phyloP scores from a whole-genome alignment of 2,797 vertebrate genomes.

The Limnodromus scolopaceus region DNA sequence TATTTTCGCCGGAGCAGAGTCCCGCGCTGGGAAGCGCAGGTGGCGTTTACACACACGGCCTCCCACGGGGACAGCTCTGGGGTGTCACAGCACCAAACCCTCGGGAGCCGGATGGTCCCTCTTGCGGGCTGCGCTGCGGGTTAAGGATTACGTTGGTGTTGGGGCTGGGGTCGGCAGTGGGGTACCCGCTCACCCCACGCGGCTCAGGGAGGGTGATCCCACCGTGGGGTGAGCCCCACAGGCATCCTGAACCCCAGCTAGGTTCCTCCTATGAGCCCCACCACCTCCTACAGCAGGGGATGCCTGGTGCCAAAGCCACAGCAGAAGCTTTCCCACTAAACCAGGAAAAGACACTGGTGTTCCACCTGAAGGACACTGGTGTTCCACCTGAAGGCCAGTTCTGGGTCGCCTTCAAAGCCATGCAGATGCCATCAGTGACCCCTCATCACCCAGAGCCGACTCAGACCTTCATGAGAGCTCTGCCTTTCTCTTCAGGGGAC shows the following conservation, averaged over 20 bases:
- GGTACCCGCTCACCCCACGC: fast-evolving
- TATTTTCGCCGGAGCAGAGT: background rate
- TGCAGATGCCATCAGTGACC: background rate
- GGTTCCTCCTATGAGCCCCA: fast-evolving
- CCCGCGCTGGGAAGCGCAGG: background rate
- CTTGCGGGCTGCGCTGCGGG: background rate
- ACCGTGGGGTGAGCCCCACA: background rate
- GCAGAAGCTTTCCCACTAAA: fast-evolving
- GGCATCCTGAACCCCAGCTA: fast-evolving
- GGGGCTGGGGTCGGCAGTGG: fast-evolving
- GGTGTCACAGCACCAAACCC: background rate
- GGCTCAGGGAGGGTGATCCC: background rate
- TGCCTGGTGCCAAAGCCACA: fast-evolving
- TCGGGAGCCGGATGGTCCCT: background rate
- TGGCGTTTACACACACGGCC: background rate
- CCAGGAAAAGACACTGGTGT: background rate
- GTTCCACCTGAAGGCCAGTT: fast-evolving
- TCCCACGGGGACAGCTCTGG: fast-evolving
- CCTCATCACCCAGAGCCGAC: fast-evolving
- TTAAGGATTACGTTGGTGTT: fast-evolving
- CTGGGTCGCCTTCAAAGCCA: background rate
- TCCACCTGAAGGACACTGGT: no score
- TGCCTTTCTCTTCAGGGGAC: background rate
- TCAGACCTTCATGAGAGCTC: background rate
- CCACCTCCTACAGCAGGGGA: no score